Base-by-base conservation (phyloP, 2,113 vertebrate species). In the Ceyx melanurus region DNA sequence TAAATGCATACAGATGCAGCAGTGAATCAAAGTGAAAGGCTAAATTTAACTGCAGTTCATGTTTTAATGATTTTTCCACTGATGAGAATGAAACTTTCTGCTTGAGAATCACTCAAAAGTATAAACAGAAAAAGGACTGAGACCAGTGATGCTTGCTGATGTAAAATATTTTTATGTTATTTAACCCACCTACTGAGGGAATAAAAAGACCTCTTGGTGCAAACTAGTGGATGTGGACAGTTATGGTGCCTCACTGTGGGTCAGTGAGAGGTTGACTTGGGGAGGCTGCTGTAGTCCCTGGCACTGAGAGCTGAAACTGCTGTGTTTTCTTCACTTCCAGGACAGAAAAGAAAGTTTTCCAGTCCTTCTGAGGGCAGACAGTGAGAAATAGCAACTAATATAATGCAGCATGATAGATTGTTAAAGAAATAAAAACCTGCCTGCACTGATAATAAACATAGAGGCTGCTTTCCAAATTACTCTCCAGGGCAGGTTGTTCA, bases 341-440 rank as follows among this genome's bases (percentile, higher is more conserved):
- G 81, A 61, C 28, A 61, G 45, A 40, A 88, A 61, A 74, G 5
- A 37, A 73, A 31, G 5, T 5, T 79, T 90, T 65, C 40, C 61
- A 95, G 58, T 25, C 33, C 58, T 74, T 85, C 68, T 40, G 43
- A 86, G 78, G 50, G 26, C 25, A 78, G 77, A 61, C 21, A 45
- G 54, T 51, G 77, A 94, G 62, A 94, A 93, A 91, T 1, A 82
- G 31, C 35, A 54, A 3, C 89, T 91, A 71, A 74, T 88, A 70
- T 65, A 91, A 86, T n/a, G 23, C 64, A 33, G 5, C 0, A 11
- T 48, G 89, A 93, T 80, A 53, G 89, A 90, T 79, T 54, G 58
- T 14, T 88, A 64, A 50, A 92, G 84, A 66, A 92, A 33, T 94
- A 82, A 82, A 95, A 96, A 37, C 21, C 79, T 88, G 60, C 58